Conservation (phyloP, 2,888 invertebrate genomes). For the Xanthorhoe spadicearia region DNA sequence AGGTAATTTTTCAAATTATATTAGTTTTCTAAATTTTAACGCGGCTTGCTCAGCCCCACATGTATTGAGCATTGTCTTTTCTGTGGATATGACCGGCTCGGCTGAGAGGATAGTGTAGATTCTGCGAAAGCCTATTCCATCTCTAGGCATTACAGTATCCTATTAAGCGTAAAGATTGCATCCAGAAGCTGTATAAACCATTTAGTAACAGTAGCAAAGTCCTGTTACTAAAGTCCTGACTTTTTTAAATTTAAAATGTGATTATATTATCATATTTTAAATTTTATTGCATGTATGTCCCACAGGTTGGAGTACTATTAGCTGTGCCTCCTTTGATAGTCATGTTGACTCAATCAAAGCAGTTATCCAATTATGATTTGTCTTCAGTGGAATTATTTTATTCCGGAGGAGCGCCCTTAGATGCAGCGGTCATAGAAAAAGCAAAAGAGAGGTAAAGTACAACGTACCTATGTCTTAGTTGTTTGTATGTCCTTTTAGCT, state of each 20-base stretch:
- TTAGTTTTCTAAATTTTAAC: too few relatives aligned
- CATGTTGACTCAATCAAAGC: constrained; percentile 58
- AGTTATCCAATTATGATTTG: constrained; percentile 58
- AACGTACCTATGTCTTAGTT: background rate
- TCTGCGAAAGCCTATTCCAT: too few relatives aligned
- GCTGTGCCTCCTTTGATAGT: constrained; percentile 64
- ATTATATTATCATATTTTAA: background rate
- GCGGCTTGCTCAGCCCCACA: background rate
- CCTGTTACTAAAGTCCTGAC: too few relatives aligned
- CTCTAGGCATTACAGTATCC: too few relatives aligned
- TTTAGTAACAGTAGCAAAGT: too few relatives aligned
- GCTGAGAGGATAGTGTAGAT: too few relatives aligned
- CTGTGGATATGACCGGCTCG: too few relatives aligned
- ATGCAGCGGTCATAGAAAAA: constrained; percentile 50
- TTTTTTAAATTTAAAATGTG: too few relatives aligned
- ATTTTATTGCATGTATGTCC: too few relatives aligned
- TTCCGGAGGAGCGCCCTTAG: constrained; percentile 68
- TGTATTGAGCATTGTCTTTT: background rate
- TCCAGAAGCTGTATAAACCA: too few relatives aligned
- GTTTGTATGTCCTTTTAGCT: too few relatives aligned
- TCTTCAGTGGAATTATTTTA: constrained; percentile 60
- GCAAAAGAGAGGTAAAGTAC: constrained; percentile 55
- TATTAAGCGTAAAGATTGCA: too few relatives aligned
- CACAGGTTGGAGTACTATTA: constrained; percentile 55
- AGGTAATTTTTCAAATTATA: constrained; percentile 48